Conservation (phyloP, 2,888 invertebrate genomes). For the Trachelus iudaicus region DNA sequence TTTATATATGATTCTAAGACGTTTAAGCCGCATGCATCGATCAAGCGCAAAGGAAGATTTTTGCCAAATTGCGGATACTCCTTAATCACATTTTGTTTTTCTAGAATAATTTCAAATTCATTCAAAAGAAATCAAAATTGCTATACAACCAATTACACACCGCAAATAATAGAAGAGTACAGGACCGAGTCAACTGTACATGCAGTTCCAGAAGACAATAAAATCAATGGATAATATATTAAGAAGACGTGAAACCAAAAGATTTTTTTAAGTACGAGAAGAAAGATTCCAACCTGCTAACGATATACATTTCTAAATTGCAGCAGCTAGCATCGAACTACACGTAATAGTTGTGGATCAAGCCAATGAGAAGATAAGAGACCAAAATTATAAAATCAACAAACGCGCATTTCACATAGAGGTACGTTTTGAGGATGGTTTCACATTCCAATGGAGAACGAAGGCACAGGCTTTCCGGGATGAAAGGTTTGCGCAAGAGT, state of each 20-base stretch:
- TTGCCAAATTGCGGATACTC: not conserved
- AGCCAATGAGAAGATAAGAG: not conserved
- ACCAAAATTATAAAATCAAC: not conserved
- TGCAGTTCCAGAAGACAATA: not conserved
- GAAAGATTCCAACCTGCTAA: not conserved
- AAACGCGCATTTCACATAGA: conserved; percentile 1
- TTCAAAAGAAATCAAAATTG: not conserved
- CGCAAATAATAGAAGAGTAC: not conserved
- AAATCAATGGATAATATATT: not conserved
- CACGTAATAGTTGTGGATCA: not conserved
- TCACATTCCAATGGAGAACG: not conserved
- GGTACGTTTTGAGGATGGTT: conserved; percentile 12
- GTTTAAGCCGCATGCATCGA: not conserved
- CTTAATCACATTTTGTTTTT: not conserved
- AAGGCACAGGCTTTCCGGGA: not conserved
- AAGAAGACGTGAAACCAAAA: not conserved
- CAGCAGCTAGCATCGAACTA: not conserved
- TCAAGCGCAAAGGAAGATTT: not conserved
- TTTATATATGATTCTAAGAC: not conserved
- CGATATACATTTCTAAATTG: not conserved
- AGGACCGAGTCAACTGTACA: not conserved
- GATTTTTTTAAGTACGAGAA: too few species aligned
- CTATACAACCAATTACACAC: not conserved
- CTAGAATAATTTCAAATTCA: not conserved
- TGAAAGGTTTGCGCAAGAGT: not conserved